Evolutionary conservation across 2,888 invertebrate genomes (phyloP), one percentile per base, ranked within the genome.

Genomic region (Mythimna impura): DNA sequence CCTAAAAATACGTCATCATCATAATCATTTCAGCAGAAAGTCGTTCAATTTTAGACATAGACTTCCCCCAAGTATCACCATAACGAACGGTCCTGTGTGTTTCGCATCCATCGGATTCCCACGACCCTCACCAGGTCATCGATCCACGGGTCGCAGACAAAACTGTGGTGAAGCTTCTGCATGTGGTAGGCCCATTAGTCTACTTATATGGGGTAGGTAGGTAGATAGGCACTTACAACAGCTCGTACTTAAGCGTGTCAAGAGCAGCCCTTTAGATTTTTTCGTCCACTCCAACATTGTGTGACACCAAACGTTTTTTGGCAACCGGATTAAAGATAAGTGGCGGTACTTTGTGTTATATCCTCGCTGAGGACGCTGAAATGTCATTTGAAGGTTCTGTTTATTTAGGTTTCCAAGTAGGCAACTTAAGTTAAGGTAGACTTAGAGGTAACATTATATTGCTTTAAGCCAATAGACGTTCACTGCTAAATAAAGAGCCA

Each of bases 221-320:
- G 30, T 73, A 75, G 10, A 8, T 50, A 12, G 3, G 12, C 14
- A 14, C 20, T n/a, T 22, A 25, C 20, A 12, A 17, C 3, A 30
- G 52, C 20, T 43, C 54, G 55, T 64, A 52, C 72, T 73, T 12
- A 47, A 85, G 52, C 63, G 50, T 71, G 76, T 78, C 83, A 73
- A 78, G 83, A 65, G 74, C 55, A 52, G 40, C 30, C 55, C 86
- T 85, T 83, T 78, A 80, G 70, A 76, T 85, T 80, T 83, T 76
- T 81, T 83, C 71, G 43, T 63, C 60, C 76, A 67, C 83, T 85
- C 73, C 65, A 76, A 58, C 80, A 70, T 80, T 72, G 62, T 74
- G 71, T 55, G 47, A 47, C 61, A 67, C 69, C 60, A 60, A 82
- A 71, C 61, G 66, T 78, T 63, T 84, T 80, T 80, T 78, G 69